These are phyloP conservation scores for Tenebrio molitor DNA, from an alignment of 1,140 invertebrate species.

Conservation along the genomic window DNA sequence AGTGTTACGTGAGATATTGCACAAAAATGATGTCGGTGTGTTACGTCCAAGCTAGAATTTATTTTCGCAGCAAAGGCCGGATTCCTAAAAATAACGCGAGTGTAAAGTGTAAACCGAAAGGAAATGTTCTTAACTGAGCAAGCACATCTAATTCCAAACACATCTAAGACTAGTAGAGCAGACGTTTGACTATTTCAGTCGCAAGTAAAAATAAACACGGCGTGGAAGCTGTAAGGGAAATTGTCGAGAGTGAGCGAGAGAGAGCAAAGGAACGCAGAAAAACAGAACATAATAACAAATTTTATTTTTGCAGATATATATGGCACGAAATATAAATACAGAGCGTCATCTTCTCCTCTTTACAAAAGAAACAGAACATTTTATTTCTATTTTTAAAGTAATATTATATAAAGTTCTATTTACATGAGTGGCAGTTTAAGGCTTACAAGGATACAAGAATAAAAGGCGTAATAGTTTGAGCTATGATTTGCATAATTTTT, in stretches of 20 bases:
- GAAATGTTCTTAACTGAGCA: constrained; percentile 33
- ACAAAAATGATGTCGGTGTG: constrained; percentile 39
- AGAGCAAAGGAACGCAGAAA: constrained; percentile 46
- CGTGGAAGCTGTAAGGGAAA: constrained; percentile 43
- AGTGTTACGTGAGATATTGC: constrained; percentile 21
- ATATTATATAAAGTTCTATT: constrained; percentile 24
- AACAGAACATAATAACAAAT: constrained; percentile 43
- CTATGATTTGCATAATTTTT: constrained; percentile 27
- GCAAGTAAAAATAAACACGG: constrained; percentile 52
- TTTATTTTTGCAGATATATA: constrained; percentile 48
- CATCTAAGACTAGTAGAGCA: constrained; percentile 52
- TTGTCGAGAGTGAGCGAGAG: constrained; percentile 28
- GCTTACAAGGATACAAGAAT: constrained; percentile 33
- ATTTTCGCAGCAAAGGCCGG: constrained; percentile 45
- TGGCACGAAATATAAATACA: constrained; percentile 44
- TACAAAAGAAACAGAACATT: constrained; percentile 21
- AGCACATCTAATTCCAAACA: constrained; percentile 54
- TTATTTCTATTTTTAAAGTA: constrained; percentile 26
- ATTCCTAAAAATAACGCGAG: constrained; percentile 43
- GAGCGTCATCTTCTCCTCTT: not conserved
- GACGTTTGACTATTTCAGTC: constrained; percentile 57
- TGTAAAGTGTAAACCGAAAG: constrained; percentile 46
- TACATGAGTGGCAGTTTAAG: constrained; percentile 31
- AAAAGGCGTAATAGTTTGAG: constrained; percentile 34
- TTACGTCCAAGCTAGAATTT: constrained; percentile 39